Evolutionary conservation across 2,113 vertebrate species (phyloP).

Genomic region (Otocyon megalotis): DNA sequence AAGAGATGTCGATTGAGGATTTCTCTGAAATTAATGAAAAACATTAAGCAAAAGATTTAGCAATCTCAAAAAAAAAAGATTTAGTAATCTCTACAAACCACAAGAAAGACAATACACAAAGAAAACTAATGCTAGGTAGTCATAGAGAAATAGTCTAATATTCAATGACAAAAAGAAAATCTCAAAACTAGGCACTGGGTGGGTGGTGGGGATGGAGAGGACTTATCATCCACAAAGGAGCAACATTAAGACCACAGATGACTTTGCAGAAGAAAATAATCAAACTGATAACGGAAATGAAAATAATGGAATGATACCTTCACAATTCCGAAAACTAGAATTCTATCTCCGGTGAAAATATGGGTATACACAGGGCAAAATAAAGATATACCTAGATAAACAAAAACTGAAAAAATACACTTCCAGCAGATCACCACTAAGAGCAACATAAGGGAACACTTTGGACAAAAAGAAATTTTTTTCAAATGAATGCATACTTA

Average conservation of each 20-base stretch:
- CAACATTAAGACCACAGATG: background rate
- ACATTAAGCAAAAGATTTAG: conserved; percentile 31
- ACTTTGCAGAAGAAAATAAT: background rate
- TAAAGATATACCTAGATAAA: background rate
- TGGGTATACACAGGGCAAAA: background rate
- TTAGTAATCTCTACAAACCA: conserved; percentile 5
- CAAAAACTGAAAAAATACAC: background rate
- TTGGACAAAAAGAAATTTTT: background rate
- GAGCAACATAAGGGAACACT: background rate
- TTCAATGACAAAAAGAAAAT: background rate
- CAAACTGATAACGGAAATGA: background rate
- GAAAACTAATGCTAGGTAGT: background rate
- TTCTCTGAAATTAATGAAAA: conserved; percentile 23
- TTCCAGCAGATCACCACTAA: background rate
- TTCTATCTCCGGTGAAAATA: background rate
- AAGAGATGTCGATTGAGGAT: background rate
- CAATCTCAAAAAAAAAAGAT: background rate
- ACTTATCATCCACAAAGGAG: background rate
- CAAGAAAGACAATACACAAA: conserved; percentile 25
- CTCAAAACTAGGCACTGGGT: background rate
- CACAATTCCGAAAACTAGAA: background rate
- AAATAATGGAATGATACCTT: background rate
- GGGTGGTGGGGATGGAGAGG: background rate
- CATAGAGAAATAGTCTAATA: background rate
- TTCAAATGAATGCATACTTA: background rate